phyloP scores from a whole-genome alignment of 2,113 vertebrate genomes.

The Mustela lutreola region DNA sequence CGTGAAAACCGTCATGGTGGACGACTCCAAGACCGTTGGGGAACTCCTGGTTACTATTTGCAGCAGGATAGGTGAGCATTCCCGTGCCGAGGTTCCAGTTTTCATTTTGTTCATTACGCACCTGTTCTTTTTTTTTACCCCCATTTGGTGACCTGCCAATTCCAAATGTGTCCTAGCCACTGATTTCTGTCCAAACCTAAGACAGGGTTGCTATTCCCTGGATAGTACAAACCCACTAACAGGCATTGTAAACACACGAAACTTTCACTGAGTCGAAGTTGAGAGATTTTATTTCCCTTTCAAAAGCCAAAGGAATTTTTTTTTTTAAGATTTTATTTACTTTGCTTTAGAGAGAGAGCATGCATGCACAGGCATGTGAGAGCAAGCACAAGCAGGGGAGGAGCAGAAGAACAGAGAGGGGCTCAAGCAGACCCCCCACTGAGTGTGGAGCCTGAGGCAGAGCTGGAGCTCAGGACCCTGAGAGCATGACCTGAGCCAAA shows the following conservation, averaged over 20 bases:
- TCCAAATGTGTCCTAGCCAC: neutral
- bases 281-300: slow-evolving; percentile 18
- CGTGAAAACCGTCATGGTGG: slow-evolving; percentile 99
- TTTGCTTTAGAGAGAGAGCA: neutral
- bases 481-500: neutral
- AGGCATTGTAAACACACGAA: neutral
- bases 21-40: slow-evolving; percentile 98
- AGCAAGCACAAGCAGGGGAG: neutral
- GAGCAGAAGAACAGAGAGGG: neutral
- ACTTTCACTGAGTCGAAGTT: neutral
- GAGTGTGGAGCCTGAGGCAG: neutral
- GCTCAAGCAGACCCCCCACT: neutral
- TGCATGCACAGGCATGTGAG: rapidly evolving
- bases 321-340: neutral
- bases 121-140: neutral
- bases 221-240: neutral
- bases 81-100: rapidly evolving
- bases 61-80: slow-evolving; percentile 95
- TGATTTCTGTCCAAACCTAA: neutral
- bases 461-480: neutral
- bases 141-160: neutral
- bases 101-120: neutral
- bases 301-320: neutral
- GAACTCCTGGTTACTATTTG: slow-evolving; percentile 99
- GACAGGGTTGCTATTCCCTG: neutral